Evolutionary conservation across 2,888 invertebrate species (phyloP).

Genomic region (Leptopilina myrica): DNA sequence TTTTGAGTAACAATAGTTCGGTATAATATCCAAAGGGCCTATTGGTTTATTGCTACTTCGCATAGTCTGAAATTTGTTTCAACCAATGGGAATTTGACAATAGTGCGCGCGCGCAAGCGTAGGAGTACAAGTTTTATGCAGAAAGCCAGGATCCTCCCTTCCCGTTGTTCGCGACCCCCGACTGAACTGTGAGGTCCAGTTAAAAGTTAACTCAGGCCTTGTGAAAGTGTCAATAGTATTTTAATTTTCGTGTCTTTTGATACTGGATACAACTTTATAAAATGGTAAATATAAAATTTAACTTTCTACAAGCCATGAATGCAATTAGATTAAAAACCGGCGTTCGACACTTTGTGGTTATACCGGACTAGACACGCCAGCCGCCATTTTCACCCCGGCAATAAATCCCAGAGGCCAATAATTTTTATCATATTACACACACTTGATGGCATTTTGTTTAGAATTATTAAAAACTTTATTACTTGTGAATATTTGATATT

Average conservation of each 20-base stretch:
- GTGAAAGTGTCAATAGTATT: slow-evolving; percentile 73
- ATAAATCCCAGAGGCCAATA: slow-evolving; percentile 52
- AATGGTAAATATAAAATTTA: slow-evolving; percentile 71
- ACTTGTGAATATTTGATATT: neutral
- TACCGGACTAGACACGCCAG: slow-evolving; percentile 73
- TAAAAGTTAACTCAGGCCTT: slow-evolving; percentile 68
- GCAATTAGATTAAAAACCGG: slow-evolving; percentile 29
- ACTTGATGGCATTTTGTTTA: slow-evolving; percentile 31
- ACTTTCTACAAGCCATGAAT: neutral
- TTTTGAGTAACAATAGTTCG: neutral
- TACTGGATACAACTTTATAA: slow-evolving; percentile 65
- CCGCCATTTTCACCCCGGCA: slow-evolving; percentile 72
- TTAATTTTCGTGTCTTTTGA: slow-evolving; percentile 69
- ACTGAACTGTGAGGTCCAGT: slow-evolving; percentile 72
- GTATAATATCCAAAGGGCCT: neutral
- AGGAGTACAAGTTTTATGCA: slow-evolving; percentile 50
- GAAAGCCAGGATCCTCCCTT: slow-evolving; percentile 73
- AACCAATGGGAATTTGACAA: slow-evolving; percentile 68
- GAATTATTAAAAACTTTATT: slow-evolving; percentile 37
- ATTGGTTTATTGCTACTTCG: neutral
- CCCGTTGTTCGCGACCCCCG: slow-evolving; percentile 73
- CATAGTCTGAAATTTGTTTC: neutral
- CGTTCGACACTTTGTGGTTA: slow-evolving; percentile 68
- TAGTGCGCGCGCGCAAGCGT: slow-evolving; percentile 62
- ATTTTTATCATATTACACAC: slow-evolving; percentile 43